Base-by-base conservation (phyloP, 2,113 vertebrate genomes). In the Butorides virescens region DNA sequence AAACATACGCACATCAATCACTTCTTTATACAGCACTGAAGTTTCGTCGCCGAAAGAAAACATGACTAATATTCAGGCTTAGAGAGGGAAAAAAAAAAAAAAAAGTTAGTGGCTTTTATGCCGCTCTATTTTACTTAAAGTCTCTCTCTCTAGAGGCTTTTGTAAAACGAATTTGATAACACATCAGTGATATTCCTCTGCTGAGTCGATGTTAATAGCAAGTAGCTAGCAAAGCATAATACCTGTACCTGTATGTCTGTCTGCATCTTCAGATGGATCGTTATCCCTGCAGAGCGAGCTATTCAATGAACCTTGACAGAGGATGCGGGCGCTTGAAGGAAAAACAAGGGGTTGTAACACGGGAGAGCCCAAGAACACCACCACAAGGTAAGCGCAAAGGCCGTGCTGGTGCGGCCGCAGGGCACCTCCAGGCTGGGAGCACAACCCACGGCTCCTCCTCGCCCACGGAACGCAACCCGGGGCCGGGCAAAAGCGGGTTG, bases 1-100 rank as follows among this genome's bases (percentile, higher is more conserved):
- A 88, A 90, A 14, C 7, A 37, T 25, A 26, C 92, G 42, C 25
- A 42, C 37, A 91, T 95, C 90, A 95, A 86, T 96, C 95, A 85
- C 42, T 76, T 95, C 83, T 92, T 92, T 53, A 75, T 25, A 86
- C 66, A 92, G 86, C 86, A 23, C 79, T 94, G 91, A 58, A 58
- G 63, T 79, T 88, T 95, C 85, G 92, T 90, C 95, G 80, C 83
- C 93, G 85, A 75, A 47, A 81, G n/a, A 94, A 88, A 96, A 71
- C 56, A 44, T 4, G 73, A 88, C 80, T 95, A 92, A 96, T 80
- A 92, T 62, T 89, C 55, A 74, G 92, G 61, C 44, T 88, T n/a
- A 18, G 59, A 23, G 59, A 15, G n/a, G n/a, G n/a, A n/a, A n/a
- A 46, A 86, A 55, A 95, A 92, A 92, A 39, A 39, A 39, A 39